Evolutionary conservation across 2,888 invertebrate species (phyloP).

Genomic region (Zygogramma bicolorata): DNA sequence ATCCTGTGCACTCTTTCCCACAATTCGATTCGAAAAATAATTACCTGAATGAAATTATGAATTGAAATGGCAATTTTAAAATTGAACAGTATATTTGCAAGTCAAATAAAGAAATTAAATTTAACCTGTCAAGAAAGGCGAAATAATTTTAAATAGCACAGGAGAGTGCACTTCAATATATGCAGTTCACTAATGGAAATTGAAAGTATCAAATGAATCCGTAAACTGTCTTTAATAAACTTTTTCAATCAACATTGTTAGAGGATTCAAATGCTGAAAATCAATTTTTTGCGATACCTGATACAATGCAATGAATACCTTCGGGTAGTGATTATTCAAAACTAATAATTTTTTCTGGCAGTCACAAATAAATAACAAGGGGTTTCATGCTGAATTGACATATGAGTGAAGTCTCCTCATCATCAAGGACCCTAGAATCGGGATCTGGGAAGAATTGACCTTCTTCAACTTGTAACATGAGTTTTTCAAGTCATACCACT

Average conservation of each 20-base stretch:
- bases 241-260: conserved; percentile 51
- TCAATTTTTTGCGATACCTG: background rate
- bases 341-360: background rate
- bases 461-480: too few species aligned
- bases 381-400: too few species aligned
- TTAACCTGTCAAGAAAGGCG: conserved; percentile 48
- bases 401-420: too few species aligned
- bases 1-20: too few species aligned
- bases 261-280: conserved; percentile 13
- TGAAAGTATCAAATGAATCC: conserved; percentile 52
- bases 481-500: too few species aligned
- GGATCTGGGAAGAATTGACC: too few species aligned
- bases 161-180: conserved; percentile 50
- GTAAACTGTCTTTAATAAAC: conserved; percentile 54
- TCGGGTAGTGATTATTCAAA: background rate
- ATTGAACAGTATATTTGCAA: conserved; percentile 49
- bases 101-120: conserved; percentile 51
- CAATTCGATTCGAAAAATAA: conserved; percentile 25
- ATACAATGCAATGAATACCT: background rate
- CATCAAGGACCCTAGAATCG: too few species aligned
- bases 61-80: conserved; percentile 41
- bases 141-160: conserved; percentile 56
- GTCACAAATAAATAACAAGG: too few species aligned
- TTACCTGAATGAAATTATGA: conserved; percentile 22
- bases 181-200: conserved; percentile 55